These are phyloP conservation scores for Tiliacea aurago DNA, from an alignment of 2,888 invertebrate genomes.

Conservation along the genomic window DNA sequence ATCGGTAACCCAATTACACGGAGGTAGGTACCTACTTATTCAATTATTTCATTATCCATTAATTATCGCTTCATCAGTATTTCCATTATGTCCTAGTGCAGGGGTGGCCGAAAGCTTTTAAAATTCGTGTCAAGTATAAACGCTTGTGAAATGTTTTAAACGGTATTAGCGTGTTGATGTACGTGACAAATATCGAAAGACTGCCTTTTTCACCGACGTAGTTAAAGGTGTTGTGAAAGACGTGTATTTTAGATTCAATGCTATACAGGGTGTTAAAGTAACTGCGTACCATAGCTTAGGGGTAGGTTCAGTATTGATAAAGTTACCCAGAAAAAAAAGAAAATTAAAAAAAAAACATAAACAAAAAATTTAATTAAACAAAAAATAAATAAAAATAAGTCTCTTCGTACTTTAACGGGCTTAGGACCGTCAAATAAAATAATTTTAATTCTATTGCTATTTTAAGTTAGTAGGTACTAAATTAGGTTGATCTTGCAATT, in stretches of 20 bases:
- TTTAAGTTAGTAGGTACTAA: no score
- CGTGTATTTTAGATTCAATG: neutral
- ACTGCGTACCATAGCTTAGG: no score
- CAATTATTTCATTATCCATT: slow-evolving; percentile 67
- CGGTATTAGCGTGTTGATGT: neutral
- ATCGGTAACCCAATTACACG: slow-evolving; percentile 48
- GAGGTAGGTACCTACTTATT: slow-evolving; percentile 36
- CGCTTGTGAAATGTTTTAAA: neutral
- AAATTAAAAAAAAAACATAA: no score
- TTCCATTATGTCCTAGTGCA: slow-evolving; percentile 57
- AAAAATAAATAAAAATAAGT: no score
- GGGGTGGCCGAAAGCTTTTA: slow-evolving; percentile 34
- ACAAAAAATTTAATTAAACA: no score
- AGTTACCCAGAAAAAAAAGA: no score
- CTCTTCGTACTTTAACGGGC: no score
- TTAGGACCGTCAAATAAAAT: no score
- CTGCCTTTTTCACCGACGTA: neutral
- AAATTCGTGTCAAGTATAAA: neutral
- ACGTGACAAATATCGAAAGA: neutral
- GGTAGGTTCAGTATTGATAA: no score
- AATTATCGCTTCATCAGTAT: slow-evolving; percentile 63
- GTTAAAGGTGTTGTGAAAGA: neutral
- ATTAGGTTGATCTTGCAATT: no score
- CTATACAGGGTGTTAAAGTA: no score
- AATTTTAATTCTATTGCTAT: no score